Conservation (phyloP, 92 coral and sea anemone genomes). For the Galaxea fascicularis region DNA sequence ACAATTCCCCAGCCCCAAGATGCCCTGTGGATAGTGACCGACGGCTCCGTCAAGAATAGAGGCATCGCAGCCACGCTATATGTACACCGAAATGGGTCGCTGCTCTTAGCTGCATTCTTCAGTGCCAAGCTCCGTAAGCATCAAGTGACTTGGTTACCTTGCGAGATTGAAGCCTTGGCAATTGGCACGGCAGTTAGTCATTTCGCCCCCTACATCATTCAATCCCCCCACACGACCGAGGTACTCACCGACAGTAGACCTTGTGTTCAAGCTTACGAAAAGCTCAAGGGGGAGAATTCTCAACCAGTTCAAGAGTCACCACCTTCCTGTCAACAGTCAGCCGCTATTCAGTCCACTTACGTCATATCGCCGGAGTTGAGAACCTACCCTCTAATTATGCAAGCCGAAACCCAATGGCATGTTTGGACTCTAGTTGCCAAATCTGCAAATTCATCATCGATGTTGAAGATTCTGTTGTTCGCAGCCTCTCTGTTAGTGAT, state of each 20-base stretch:
- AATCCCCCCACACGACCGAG: constrained; percentile 37
- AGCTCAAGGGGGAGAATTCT: constrained; percentile 65
- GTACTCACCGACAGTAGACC: constrained; percentile 73
- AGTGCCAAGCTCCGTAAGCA: constrained; percentile 54
- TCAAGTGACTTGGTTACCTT: constrained; percentile 55
- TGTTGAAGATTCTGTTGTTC: constrained; percentile 54
- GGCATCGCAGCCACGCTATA: constrained; percentile 59
- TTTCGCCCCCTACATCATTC: no score
- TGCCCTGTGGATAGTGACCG: no score
- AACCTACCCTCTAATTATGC: no score
- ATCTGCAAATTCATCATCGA: no score
- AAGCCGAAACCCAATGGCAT: no score
- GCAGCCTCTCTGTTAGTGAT: constrained; percentile 40
- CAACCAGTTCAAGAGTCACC: constrained; percentile 60
- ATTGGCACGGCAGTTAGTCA: no score
- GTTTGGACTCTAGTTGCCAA: no score
- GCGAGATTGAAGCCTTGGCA: no score
- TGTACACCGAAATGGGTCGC: constrained; percentile 24
- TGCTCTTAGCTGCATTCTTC: constrained; percentile 51
- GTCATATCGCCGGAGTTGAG: no score
- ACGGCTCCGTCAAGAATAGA: no score
- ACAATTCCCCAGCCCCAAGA: constrained; percentile 38
- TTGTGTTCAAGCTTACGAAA: constrained; percentile 62
- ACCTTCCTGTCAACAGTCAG: constrained; percentile 60
- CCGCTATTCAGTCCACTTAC: constrained; percentile 32